phyloP scores from a whole-genome alignment of 1,140 invertebrate species.

The Papilio dardanus region DNA sequence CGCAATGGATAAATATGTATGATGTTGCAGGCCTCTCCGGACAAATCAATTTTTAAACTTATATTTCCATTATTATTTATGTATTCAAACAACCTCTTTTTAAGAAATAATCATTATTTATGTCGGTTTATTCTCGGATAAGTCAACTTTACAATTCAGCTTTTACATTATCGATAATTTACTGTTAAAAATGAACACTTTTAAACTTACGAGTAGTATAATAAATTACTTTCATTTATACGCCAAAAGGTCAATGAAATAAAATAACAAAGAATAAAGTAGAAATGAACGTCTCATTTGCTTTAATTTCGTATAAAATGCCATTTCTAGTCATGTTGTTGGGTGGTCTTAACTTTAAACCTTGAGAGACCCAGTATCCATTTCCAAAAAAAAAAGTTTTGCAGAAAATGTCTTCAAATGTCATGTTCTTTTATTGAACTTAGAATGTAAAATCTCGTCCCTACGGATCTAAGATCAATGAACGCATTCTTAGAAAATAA shows the following conservation, averaged over 20 bases:
- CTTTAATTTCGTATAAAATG: neutral
- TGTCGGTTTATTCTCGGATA: slow-evolving; percentile 9
- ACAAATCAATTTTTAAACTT: slow-evolving; percentile 33
- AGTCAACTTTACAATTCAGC: slow-evolving; percentile 15
- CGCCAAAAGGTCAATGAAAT: slow-evolving; percentile 10
- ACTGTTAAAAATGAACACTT: neutral
- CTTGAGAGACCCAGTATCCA: neutral
- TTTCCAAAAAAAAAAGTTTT: neutral
- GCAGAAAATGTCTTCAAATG: neutral
- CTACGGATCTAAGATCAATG: neutral
- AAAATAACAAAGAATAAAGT: neutral
- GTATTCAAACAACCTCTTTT: slow-evolving; percentile 39
- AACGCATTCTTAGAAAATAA: slow-evolving; percentile 56
- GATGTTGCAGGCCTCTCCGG: slow-evolving; percentile 20
- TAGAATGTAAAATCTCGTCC: neutral
- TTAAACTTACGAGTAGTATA: neutral
- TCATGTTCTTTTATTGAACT: neutral
- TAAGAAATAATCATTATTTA: slow-evolving; percentile 15
- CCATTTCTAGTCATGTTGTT: neutral
- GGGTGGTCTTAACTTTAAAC: neutral
- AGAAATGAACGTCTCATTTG: neutral
- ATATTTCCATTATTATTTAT: slow-evolving; percentile 35
- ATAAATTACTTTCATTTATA: slow-evolving; percentile 22
- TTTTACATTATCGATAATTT: slow-evolving; percentile 23
- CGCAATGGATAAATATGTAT: slow-evolving; percentile 37